Percentiles rank a stretch among this genome's conserved stretches.
Conservation (phyloP, 1,140 invertebrate species). For the Rhopalosiphum padi region DNA sequence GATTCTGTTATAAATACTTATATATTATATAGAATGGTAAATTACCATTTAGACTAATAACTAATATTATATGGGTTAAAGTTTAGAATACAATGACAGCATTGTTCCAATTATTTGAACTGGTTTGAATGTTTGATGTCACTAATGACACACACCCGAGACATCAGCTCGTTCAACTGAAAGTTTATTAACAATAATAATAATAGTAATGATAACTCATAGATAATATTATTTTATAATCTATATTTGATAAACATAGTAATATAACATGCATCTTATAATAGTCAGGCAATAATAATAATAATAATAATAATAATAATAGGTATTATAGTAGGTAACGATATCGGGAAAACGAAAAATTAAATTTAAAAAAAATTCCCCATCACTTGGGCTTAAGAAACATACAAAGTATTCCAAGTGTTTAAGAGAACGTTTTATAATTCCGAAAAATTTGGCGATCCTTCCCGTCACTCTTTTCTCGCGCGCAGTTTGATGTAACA, state of each 20-base stretch:
- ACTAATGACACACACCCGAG: background rate
- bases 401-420: constrained; percentile 26
- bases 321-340: background rate
- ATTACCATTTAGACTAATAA: background rate
- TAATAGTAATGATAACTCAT: background rate
- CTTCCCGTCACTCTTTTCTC: background rate
- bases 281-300: background rate
- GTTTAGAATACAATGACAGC: background rate
- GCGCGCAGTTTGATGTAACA: background rate
- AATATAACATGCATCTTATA: background rate
- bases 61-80: background rate
- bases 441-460: background rate
- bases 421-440: constrained; percentile 9
- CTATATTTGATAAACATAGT: background rate
- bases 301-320: background rate
- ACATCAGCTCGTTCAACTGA: background rate
- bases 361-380: background rate
- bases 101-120: background rate
- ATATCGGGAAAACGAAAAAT: background rate
- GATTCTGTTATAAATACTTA: background rate
- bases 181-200: background rate
- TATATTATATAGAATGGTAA: background rate
- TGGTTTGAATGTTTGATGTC: background rate
- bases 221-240: background rate
- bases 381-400: background rate